Evolutionary conservation across 2,113 vertebrate species (phyloP), one percentile per base, ranked within the genome.

Genomic region (Gambusia affinis): DNA sequence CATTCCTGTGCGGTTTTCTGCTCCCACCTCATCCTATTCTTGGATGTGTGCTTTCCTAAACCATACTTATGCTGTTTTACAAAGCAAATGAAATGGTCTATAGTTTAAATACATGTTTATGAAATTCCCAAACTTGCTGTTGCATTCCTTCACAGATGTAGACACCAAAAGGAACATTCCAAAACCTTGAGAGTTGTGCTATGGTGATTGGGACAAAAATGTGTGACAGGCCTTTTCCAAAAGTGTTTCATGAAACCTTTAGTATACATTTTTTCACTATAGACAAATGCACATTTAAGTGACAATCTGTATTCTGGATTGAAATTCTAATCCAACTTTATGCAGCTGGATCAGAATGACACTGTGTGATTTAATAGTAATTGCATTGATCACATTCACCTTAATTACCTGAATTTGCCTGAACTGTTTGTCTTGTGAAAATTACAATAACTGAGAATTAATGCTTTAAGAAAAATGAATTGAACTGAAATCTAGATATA

Each of bases 41-140:
- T 83, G 87, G 90, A 85, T 42, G 47, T 69, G 77, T 80, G 76
- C 84, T 89, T 83, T 74, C 37, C 82, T 72, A 85, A 79, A 72
- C 68, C 77, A 80, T 87, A 84, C 82, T 91, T 86, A 87, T 67
- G 82, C 85, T 79, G 61, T 86, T 90, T 87, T 60, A 78, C 81
- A 69, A 79, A 86, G 80, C 70, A 84, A 87, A 91, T 84, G 65
- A 87, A 90, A 90, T 61, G 80, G 64, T 88, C 65, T 71, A 29
- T 24, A 71, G 82, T 83, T 70, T 91, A 91, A 91, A 87, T 91
- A 87, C 68, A 90, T 89, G 89, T 91, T 92, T 84, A 87, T 89
- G 83, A 92, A 90, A 87, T 87, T 91, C 82, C 66, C 75, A 33
- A 86, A 85, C 64, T 65, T 80, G 70, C 73, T 87, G 86, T 82